These are phyloP conservation scores for Urocyon cinereoargenteus DNA, from an alignment of 2,797 vertebrate species.

Conservation along the genomic window DNA sequence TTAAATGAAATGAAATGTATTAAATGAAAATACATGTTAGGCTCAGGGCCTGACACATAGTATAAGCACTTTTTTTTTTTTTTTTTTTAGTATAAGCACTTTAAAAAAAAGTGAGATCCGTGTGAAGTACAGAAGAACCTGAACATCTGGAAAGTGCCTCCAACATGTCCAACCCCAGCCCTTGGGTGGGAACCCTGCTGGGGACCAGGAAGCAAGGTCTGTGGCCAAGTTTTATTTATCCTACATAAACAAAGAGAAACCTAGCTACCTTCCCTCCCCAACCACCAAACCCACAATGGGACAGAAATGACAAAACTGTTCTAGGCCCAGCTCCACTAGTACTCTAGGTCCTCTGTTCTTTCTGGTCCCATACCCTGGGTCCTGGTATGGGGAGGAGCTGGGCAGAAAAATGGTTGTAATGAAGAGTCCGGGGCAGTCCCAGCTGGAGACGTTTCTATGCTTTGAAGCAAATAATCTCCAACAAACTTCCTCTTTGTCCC, in stretches of 20 bases:
- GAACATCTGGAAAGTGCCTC: neutral
- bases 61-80: conserved; percentile 25
- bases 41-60: neutral
- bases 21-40: conserved; percentile 7
- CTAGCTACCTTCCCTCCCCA: neutral
- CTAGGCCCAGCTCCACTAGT: neutral
- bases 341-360: neutral
- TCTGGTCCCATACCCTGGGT: neutral
- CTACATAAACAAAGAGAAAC: neutral
- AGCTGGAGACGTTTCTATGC: neutral
- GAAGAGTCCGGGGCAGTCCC: neutral
- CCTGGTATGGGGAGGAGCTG: neutral
- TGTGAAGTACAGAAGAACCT: neutral
- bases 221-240: neutral
- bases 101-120: neutral
- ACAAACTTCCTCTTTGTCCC: neutral
- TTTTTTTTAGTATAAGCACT: no score
- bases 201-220: neutral
- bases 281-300: neutral
- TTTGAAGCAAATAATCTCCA: neutral
- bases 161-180: neutral
- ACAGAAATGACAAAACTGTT: neutral
- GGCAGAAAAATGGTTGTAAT: neutral
- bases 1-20: neutral
- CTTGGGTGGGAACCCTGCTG: neutral